Percentiles rank a stretch among this genome's conserved stretches.
These are phyloP conservation scores for Hyles vespertilio DNA, from an alignment of 1,140 invertebrate species.

Conservation along the genomic window DNA sequence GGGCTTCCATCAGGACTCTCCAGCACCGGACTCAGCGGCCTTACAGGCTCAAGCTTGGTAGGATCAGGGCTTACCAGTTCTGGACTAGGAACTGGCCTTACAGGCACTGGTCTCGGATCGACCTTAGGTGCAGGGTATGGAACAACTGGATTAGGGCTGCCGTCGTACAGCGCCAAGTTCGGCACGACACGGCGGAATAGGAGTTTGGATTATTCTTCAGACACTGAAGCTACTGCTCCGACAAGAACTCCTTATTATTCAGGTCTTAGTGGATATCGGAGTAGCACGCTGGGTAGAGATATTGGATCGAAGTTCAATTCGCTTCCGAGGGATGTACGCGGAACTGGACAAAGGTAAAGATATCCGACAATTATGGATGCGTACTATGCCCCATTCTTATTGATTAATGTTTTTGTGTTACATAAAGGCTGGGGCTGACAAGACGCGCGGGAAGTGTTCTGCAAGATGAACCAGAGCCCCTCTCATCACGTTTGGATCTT, in stretches of 20 bases:
- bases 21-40: constrained; percentile 52
- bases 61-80: constrained; percentile 57
- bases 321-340: constrained; percentile 83
- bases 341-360: constrained; percentile 69
- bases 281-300: constrained; percentile 74
- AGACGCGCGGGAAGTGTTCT: constrained; percentile 64
- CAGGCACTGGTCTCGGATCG: constrained; percentile 52
- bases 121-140: constrained; percentile 75
- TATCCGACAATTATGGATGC: constrained; percentile 4
- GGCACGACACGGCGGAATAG: constrained; percentile 80
- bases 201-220: constrained; percentile 92
- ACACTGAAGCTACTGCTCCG: constrained; percentile 92
- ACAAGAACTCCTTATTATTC: constrained; percentile 86
- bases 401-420: constrained; percentile 15
- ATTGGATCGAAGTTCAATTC: constrained; percentile 83
- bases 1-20: constrained; percentile 60
- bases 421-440: constrained; percentile 50
- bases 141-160: constrained; percentile 67
- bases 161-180: constrained; percentile 63
- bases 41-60: constrained; percentile 62
- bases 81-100: constrained; percentile 51
- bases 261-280: constrained; percentile 63
- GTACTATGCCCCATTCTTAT: constrained; percentile 3
- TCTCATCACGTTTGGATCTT: constrained; percentile 65
- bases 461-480: constrained; percentile 65